phyloP scores from a whole-genome alignment of 2,888 invertebrate genomes.

The Apeira syringaria region DNA sequence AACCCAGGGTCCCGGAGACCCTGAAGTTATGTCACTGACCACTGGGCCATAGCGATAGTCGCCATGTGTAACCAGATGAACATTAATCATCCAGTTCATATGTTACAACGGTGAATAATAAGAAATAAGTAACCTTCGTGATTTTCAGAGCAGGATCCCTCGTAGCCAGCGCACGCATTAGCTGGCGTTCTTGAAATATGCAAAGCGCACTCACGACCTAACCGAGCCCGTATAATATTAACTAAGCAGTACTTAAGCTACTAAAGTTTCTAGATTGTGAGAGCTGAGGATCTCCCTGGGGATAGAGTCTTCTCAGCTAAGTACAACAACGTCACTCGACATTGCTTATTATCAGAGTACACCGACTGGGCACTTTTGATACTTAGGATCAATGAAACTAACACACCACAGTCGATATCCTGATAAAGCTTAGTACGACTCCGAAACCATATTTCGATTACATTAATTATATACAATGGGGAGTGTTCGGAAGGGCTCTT shows the following conservation, averaged over 20 bases:
- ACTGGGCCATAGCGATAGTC: too few relatives aligned
- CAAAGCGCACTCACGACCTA: slow-evolving; percentile 77
- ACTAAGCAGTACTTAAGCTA: slow-evolving; percentile 13
- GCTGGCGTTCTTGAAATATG: slow-evolving; percentile 74
- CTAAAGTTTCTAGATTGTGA: neutral
- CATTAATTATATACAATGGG: too few relatives aligned
- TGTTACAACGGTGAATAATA: slow-evolving; percentile 9
- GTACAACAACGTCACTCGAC: neutral
- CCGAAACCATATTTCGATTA: too few relatives aligned
- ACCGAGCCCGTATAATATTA: slow-evolving; percentile 28
- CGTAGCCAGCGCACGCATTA: slow-evolving; percentile 58
- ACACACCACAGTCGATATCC: too few relatives aligned
- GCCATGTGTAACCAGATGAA: too few relatives aligned
- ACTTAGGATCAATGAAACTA: too few relatives aligned
- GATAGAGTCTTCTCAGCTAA: neutral
- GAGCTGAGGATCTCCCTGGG: neutral
- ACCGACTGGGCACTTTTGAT: too few relatives aligned
- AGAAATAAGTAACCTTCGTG: slow-evolving; percentile 15
- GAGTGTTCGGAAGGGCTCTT: too few relatives aligned
- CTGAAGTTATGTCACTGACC: too few relatives aligned
- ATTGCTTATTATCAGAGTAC: too few relatives aligned
- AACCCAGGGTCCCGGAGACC: too few relatives aligned
- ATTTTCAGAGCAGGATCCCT: slow-evolving; percentile 27
- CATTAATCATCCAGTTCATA: neutral
- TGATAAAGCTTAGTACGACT: too few relatives aligned